A percentile compares a stretch with the other conserved stretches of the same genome.
Evolutionary conservation across 2,888 invertebrate species (phyloP).

Genomic region (Sarcophaga rosellei): DNA sequence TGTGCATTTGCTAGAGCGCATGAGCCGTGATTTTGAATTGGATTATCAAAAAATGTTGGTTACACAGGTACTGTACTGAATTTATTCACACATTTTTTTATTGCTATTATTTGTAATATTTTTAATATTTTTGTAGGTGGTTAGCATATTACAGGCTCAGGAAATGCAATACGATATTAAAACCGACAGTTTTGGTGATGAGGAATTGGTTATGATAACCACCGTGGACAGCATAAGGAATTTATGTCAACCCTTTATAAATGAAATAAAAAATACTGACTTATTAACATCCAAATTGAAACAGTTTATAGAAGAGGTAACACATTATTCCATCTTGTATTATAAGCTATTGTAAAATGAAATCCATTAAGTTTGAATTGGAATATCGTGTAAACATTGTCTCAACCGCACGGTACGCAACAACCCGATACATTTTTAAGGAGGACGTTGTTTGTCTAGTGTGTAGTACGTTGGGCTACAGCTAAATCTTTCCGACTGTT

Average conservation of each 20-base stretch:
- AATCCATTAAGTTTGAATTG: background rate
- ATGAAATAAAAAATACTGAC: conserved; percentile 78
- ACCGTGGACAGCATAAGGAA: conserved; percentile 75
- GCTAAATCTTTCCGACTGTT: no score
- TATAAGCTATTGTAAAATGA: background rate
- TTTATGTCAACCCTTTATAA: conserved; percentile 79
- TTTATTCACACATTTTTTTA: background rate
- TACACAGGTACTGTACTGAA: conserved; percentile 73
- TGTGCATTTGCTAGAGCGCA: conserved; percentile 77
- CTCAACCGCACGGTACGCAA: no score
- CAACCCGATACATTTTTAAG: no score
- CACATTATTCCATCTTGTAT: background rate
- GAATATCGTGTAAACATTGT: background rate
- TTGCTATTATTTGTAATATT: background rate
- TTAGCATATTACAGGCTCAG: conserved; percentile 77
- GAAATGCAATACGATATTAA: conserved; percentile 78
- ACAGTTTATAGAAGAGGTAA: conserved; percentile 77
- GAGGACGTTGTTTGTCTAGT: no score
- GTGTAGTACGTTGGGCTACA: no score
- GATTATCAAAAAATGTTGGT: conserved; percentile 79
- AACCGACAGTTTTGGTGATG: conserved; percentile 78
- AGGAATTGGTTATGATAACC: conserved; percentile 77
- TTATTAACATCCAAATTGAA: conserved; percentile 76
- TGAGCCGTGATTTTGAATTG: conserved; percentile 80
- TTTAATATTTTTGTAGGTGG: conserved; percentile 70